Percentiles rank a stretch among this genome's conserved stretches.
Conservation (phyloP, 2,113 vertebrate genomes). For the Variabilichromis moorii region DNA sequence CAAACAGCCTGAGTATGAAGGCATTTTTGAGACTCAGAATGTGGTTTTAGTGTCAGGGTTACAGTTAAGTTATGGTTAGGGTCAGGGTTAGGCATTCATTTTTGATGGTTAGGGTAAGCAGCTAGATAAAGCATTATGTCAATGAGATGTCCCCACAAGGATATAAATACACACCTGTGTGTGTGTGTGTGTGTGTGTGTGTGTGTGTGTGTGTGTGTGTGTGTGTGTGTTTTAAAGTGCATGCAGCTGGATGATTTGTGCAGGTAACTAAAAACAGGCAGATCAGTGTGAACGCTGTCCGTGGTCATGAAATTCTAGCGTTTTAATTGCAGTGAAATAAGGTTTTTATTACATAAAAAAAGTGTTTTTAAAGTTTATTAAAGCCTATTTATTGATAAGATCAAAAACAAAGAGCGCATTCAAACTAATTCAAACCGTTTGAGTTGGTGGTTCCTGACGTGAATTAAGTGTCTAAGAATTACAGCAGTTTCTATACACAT, state of each 20-base stretch:
- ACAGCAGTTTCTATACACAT: neutral
- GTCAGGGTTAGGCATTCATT: neutral
- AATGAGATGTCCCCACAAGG: neutral
- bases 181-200: too few relatives aligned
- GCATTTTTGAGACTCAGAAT: neutral
- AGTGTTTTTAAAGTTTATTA: rapidly evolving
- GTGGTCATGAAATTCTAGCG: rapidly evolving
- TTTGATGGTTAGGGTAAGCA: neutral
- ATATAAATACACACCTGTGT: rapidly evolving
- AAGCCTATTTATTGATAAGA: neutral
- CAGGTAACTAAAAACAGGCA: neutral
- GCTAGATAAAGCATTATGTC: rapidly evolving
- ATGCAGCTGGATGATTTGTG: neutral
- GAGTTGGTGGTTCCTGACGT: neutral
- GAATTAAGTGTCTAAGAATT: neutral
- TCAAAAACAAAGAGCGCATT: neutral
- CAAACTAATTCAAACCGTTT: neutral
- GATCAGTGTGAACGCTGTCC: neutral
- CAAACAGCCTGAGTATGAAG: neutral
- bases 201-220: too few relatives aligned
- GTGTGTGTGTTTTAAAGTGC: neutral
- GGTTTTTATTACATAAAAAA: neutral
- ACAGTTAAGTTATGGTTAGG: rapidly evolving
- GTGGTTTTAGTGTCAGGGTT: neutral
- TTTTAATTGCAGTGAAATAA: neutral